Percentiles rank a stretch among this genome's conserved stretches.
Conservation (phyloP, 2,888 invertebrate genomes). For the Cenopis cana region DNA sequence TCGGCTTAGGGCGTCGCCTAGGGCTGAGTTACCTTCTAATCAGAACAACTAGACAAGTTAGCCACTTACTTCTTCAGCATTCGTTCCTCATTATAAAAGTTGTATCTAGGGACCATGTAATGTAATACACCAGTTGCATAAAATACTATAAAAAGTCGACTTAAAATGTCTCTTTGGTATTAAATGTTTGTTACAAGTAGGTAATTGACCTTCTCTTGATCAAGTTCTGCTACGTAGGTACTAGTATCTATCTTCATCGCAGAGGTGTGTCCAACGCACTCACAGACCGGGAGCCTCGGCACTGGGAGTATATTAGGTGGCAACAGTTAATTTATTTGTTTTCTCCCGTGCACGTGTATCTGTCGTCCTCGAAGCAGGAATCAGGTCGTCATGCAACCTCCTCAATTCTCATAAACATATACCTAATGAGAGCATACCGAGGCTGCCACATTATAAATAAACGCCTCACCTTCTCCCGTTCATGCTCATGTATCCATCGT, state of each 20-base stretch:
- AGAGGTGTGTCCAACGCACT: slow-evolving; percentile 90
- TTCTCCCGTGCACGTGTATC: too few relatives aligned
- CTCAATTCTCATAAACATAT: too few relatives aligned
- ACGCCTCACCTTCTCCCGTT: slow-evolving; percentile 90
- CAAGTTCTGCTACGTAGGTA: slow-evolving; percentile 85
- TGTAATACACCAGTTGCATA: too few relatives aligned
- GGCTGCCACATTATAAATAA: not conserved
- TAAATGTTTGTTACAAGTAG: too few relatives aligned
- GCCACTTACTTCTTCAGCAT: not conserved
- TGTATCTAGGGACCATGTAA: not conserved
- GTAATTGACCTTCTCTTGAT: slow-evolving; percentile 90
- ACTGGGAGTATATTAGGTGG: too few relatives aligned
- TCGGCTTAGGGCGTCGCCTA: slow-evolving; percentile 25
- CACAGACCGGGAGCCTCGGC: too few relatives aligned
- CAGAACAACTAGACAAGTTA: slow-evolving; percentile 19
- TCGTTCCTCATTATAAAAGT: not conserved
- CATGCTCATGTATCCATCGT: slow-evolving; percentile 97
- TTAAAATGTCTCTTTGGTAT: too few relatives aligned
- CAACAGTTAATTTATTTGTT: too few relatives aligned
- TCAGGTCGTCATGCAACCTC: too few relatives aligned
- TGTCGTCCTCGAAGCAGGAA: too few relatives aligned
- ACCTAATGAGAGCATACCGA: not conserved
- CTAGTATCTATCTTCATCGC: slow-evolving; percentile 92
- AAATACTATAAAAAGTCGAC: too few relatives aligned
- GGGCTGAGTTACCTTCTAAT: slow-evolving; percentile 35